phyloP scores from a whole-genome alignment of 2,888 invertebrate genomes.

The Lepidochitona cinerea region DNA sequence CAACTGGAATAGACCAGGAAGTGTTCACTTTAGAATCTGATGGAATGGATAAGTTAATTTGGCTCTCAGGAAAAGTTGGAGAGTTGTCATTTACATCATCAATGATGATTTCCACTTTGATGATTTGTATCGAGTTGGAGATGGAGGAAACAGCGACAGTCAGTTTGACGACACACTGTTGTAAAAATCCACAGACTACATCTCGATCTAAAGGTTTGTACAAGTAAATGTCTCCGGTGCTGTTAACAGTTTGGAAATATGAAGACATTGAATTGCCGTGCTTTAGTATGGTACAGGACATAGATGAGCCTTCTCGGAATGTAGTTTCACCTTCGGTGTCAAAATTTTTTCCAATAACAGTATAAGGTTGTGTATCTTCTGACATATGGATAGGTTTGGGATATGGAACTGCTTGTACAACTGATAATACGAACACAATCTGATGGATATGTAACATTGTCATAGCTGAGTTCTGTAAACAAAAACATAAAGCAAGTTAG shows the following conservation, averaged over 20 bases:
- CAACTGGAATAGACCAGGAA: too few species aligned
- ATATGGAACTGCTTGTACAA: too few species aligned
- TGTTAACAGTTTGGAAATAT: background rate
- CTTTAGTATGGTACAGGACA: background rate
- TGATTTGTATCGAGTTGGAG: background rate
- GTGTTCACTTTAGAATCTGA: background rate
- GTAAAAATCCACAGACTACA: background rate
- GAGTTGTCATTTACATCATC: background rate
- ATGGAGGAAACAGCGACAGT: background rate
- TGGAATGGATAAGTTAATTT: background rate
- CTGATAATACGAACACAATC: too few species aligned
- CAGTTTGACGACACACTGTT: background rate
- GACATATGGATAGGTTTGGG: background rate
- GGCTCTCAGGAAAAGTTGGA: background rate
- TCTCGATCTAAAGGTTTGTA: background rate
- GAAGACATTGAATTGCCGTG: background rate
- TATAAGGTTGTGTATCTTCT: background rate
- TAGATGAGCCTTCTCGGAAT: background rate
- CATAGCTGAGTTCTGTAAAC: too few species aligned
- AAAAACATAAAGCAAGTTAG: too few species aligned
- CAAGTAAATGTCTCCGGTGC: background rate
- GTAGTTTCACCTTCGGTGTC: background rate
- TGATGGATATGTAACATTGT: too few species aligned
- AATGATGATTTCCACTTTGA: background rate
- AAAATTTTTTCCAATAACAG: background rate